Base-by-base conservation (phyloP, 2,888 invertebrate species). In the Himalopsyche tibetana region DNA sequence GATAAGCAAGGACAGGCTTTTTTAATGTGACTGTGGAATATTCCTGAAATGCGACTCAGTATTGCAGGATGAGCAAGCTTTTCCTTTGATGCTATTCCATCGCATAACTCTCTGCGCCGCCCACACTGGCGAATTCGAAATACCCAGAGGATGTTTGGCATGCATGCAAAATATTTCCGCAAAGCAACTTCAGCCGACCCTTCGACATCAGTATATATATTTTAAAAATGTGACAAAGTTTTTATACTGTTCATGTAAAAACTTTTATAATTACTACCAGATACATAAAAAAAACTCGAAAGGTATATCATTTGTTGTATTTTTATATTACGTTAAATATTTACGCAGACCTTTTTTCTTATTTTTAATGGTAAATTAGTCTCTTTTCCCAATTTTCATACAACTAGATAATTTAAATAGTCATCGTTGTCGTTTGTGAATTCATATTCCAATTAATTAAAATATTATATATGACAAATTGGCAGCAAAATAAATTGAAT, bases 61-160 rank as follows among this genome's bases (percentile, higher is more conserved):
- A 19, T 19, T 28, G n/a, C 63, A 19, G 63, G 63, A 28, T 9
- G 19, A 63, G 28, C 63, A n/a, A 19, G 5, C 63, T 63, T 63
- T 56, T 19, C 63, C 63, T 63, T 63, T 63, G 63, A 63, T 63
- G 28, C 63, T 28, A 0, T 63, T 19, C 19, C 63, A 9, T n/a
- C 63, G 19, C 19, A 63, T 19, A 63, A 63, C 63, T 63, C 63
- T 3, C 8, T 3, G 11, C 19, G 63, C 19, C 28, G 19, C 19
- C 63, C 63, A 8, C 63, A n/a, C 19, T 63, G 63, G 19, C 19
- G 63, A 63, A 63, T 63, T 63, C 63, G 63, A 63, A 63, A 63
- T 63, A 63, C 63, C 19, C 63, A 63, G 19, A 63, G 63, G 63
- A 63, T 63, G 63, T 63, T 19, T 19, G 63, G n/a, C 63, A 28